Percentiles rank a stretch among this genome's conserved stretches.
phyloP scores from a whole-genome alignment of 2,888 invertebrate genomes.

The Lingula anatina region DNA sequence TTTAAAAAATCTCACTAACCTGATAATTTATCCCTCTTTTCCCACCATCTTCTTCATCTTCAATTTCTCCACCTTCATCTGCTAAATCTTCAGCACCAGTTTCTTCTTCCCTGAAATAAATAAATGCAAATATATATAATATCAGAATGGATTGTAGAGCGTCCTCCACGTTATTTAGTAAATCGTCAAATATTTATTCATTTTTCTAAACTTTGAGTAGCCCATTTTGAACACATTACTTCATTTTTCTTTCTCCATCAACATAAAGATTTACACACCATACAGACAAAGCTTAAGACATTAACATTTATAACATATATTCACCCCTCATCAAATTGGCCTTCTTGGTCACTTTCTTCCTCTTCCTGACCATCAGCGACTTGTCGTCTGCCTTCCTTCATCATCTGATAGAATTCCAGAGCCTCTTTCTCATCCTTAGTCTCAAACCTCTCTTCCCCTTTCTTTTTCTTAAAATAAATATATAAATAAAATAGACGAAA shows the following conservation, averaged over 20 bases:
- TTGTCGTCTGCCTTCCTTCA: conserved; percentile 17
- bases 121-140: background rate
- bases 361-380: conserved; percentile 11
- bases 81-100: conserved; percentile 7
- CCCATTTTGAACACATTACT: too few species aligned
- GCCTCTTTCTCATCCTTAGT: conserved; percentile 38
- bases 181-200: too few species aligned
- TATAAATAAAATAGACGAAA: too few species aligned
- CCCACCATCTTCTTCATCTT: conserved; percentile 40
- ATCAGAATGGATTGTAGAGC: too few species aligned
- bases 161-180: background rate
- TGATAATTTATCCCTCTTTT: conserved; percentile 81
- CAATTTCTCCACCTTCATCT: conserved; percentile 12
- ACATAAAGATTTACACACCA: background rate
- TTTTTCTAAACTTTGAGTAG: too few species aligned
- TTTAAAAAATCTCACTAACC: too few species aligned
- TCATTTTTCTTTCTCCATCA: too few species aligned
- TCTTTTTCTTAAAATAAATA: too few species aligned
- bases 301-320: too few species aligned
- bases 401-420: conserved; percentile 34
- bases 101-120: conserved; percentile 1
- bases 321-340: background rate
- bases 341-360: background rate
- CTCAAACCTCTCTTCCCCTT: conserved; percentile 20
- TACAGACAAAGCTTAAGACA: background rate